These are phyloP conservation scores for Ochropacha duplaris DNA, from an alignment of 2,888 invertebrate genomes.

Conservation along the genomic window DNA sequence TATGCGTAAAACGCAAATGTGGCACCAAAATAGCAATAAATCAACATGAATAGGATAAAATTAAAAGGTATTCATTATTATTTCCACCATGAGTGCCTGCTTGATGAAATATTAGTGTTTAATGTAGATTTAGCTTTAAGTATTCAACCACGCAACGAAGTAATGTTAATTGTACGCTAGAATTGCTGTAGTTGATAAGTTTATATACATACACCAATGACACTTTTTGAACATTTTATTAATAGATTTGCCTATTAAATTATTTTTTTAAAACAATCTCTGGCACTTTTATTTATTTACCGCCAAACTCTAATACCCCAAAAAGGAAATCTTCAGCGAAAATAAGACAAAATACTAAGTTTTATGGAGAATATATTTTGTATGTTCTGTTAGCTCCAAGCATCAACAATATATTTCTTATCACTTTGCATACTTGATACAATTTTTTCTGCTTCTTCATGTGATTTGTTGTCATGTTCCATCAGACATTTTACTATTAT, in stretches of 20 bases:
- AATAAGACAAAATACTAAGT: too few relatives aligned
- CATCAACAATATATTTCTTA: constrained; percentile 84
- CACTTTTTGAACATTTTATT: constrained; percentile 81
- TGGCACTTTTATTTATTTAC: neutral
- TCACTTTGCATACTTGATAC: constrained; percentile 72
- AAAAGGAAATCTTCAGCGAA: too few relatives aligned
- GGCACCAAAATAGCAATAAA: neutral
- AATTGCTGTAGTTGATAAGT: constrained; percentile 61
- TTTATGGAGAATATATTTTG: too few relatives aligned
- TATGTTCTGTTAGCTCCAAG: constrained; percentile 76
- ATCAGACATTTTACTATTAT: constrained; percentile 79
- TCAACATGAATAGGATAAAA: constrained; percentile 12
- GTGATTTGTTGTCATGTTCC: constrained; percentile 59
- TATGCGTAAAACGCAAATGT: neutral
- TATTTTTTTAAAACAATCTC: constrained; percentile 75
- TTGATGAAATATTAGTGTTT: constrained; percentile 22
- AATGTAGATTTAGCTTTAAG: constrained; percentile 6
- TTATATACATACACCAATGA: constrained; percentile 80
- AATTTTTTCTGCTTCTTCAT: constrained; percentile 67
- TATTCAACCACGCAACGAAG: constrained; percentile 54
- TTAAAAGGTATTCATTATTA: constrained; percentile 19
- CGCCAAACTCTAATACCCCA: too few relatives aligned
- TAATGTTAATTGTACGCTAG: constrained; percentile 57
- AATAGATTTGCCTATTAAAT: constrained; percentile 81
- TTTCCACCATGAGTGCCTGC: constrained; percentile 69